Conservation (phyloP, 2,113 vertebrate species). For the Rousettus leschenaultii region DNA sequence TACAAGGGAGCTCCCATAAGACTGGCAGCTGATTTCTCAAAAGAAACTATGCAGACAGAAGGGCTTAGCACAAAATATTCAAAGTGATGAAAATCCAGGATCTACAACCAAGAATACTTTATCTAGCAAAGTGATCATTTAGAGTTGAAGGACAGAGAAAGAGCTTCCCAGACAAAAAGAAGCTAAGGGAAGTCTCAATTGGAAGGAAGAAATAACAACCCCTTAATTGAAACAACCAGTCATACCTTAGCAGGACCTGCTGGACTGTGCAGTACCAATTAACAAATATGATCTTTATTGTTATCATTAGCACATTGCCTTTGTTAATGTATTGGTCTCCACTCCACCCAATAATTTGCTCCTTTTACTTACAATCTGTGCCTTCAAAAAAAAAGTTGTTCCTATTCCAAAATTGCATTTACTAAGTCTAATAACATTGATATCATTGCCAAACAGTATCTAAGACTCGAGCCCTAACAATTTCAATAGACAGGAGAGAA, state of each 20-base stretch:
- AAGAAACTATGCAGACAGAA: too few relatives aligned
- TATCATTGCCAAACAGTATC: neutral
- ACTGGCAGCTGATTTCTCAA: too few relatives aligned
- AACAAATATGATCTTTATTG: neutral
- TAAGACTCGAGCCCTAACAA: neutral
- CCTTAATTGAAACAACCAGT: neutral
- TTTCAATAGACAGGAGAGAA: constrained; percentile 12
- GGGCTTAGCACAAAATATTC: too few relatives aligned
- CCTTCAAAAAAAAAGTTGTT: neutral
- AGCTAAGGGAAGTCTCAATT: neutral
- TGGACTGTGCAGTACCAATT: neutral
- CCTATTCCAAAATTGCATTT: neutral
- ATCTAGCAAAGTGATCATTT: too few relatives aligned
- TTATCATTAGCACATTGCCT: constrained; percentile 26
- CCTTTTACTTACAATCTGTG: neutral
- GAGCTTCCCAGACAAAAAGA: too few relatives aligned
- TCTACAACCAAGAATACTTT: too few relatives aligned
- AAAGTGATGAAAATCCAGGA: too few relatives aligned
- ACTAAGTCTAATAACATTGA: neutral
- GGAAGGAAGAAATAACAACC: neutral
- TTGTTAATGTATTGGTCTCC: constrained; percentile 24
- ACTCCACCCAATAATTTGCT: constrained; percentile 21
- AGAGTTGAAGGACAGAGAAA: too few relatives aligned
- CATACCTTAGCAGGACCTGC: neutral
- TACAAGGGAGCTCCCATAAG: too few relatives aligned